Conservation (phyloP, 2,797 vertebrate species). For the Acipenser transmontanus region DNA sequence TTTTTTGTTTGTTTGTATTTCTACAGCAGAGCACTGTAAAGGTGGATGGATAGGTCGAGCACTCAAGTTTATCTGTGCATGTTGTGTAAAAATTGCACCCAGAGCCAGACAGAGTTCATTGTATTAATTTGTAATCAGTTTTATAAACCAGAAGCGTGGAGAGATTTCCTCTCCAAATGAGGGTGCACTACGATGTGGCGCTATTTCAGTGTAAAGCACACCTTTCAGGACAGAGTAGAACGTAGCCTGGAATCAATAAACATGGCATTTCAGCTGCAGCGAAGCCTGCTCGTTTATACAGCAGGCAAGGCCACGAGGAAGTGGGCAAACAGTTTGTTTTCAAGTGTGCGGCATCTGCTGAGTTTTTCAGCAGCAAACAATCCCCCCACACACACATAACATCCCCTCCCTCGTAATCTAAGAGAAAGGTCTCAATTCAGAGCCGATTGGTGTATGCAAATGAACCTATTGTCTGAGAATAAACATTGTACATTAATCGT, state of each 20-base stretch:
- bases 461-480: constrained; percentile 19
- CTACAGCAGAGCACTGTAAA: too few species aligned
- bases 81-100: too few species aligned
- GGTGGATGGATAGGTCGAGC: too few species aligned
- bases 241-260: neutral
- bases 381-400: neutral
- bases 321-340: constrained; percentile 48
- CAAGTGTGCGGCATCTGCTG: constrained; percentile 55
- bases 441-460: constrained; percentile 41
- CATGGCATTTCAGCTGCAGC: neutral
- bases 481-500: constrained; percentile 25
- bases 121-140: too few species aligned
- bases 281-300: neutral
- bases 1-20: too few species aligned
- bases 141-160: too few species aligned
- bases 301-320: constrained; percentile 7
- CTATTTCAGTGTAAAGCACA: too few species aligned
- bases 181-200: too few species aligned
- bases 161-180: too few species aligned
- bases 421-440: constrained; percentile 21
- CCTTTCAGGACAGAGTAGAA: too few species aligned
- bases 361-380: constrained; percentile 35
- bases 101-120: too few species aligned
- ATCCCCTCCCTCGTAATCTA: constrained; percentile 33
- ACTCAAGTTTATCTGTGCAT: too few species aligned